Evolutionary conservation across 2,797 vertebrate species (phyloP).

Genomic region (Darevskia nairensis): DNA sequence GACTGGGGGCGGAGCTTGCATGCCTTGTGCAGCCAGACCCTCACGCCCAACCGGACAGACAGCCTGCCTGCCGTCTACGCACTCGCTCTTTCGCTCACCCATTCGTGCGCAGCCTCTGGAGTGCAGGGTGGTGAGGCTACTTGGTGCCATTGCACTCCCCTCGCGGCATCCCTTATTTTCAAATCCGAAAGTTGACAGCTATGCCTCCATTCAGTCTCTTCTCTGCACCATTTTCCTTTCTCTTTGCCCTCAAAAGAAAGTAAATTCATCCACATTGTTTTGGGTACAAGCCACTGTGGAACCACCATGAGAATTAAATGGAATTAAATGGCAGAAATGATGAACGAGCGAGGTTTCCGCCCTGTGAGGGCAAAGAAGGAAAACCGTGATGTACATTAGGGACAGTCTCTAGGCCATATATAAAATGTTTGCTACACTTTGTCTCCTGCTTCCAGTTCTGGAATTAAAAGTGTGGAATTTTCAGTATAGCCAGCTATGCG

Average conservation of each 20-base stretch:
- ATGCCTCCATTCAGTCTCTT: slow-evolving; percentile 33
- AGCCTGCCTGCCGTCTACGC: too few species aligned
- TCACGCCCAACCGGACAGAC: too few species aligned
- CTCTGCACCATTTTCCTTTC: slow-evolving; percentile 38
- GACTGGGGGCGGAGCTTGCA: too few species aligned
- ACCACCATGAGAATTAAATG: not conserved
- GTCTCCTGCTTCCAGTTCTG: not conserved
- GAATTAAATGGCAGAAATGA: not conserved
- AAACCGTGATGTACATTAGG: not conserved
- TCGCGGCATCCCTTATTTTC: too few species aligned
- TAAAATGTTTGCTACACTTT: not conserved
- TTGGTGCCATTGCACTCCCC: too few species aligned
- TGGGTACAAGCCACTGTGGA: not conserved
- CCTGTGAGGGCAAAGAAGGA: not conserved
- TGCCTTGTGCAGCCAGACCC: too few species aligned
- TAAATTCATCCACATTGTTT: not conserved
- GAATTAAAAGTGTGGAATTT: too few species aligned
- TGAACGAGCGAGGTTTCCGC: not conserved
- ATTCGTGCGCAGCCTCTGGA: too few species aligned
- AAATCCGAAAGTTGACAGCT: too few species aligned
- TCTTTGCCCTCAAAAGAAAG: not conserved
- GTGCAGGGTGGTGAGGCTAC: too few species aligned
- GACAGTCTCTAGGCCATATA: not conserved
- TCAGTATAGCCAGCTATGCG: not conserved
- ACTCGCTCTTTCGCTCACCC: too few species aligned